phyloP scores from a whole-genome alignment of 2,113 vertebrate species.

The Saccopteryx bilineata region DNA sequence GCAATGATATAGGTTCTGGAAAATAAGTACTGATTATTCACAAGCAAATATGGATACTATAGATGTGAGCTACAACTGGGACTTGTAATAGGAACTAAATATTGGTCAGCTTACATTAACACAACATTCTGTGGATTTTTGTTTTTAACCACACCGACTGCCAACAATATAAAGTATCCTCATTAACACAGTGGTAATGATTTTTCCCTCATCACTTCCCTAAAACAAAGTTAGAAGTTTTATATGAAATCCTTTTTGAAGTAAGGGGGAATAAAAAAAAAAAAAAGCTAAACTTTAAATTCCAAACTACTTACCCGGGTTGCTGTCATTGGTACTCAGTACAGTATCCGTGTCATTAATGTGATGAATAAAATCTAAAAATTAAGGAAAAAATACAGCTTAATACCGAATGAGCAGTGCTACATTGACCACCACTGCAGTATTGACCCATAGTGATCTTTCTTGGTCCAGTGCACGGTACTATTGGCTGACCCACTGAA shows the following conservation, averaged over 20 bases:
- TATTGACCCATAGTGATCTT: neutral
- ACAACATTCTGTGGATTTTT: neutral
- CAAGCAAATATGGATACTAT: neutral
- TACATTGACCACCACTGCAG: neutral
- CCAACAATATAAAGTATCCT: neutral
- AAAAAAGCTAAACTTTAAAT: neutral
- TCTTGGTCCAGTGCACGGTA: neutral
- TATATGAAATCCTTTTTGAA: neutral
- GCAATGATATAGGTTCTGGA: neutral
- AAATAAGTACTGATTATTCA: neutral
- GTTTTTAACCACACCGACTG: neutral
- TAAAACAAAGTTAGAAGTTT: neutral
- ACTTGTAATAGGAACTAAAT: neutral
- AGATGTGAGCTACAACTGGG: neutral
- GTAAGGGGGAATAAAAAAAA: neutral
- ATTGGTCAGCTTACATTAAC: neutral
- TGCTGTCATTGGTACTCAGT: constrained; percentile 93
- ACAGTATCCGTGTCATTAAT: constrained; percentile 92
- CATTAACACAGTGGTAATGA: neutral
- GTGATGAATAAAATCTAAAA: constrained; percentile 93
- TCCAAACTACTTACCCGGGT: constrained; percentile 89
- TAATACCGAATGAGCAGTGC: neutral
- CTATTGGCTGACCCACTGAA: neutral
- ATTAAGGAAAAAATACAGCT: constrained; percentile 58
- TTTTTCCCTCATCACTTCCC: neutral